Base-by-base conservation (phyloP, 2,113 vertebrate genomes). In the Cygnus buccinator region DNA sequence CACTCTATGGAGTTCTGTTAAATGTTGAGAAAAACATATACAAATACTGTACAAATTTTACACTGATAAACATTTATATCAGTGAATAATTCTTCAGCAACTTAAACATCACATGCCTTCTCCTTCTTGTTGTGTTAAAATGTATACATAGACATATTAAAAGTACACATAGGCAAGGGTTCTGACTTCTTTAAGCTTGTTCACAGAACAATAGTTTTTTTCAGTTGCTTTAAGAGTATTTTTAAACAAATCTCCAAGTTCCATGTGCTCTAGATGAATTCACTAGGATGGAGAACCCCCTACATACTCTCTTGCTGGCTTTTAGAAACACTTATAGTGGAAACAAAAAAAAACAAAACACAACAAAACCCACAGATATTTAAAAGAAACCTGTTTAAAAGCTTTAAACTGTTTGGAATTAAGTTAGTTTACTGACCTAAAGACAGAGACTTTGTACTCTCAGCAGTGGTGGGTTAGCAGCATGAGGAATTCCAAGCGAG, bases 221-320 rank as follows among this genome's bases (percentile, higher is more conserved):
- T 78, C 11, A 33, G 16, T 43, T 67, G 15, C 63, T 20, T 46
- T 46, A 65, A 68, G 5, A 35, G 17, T 25, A 22, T 6, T 87
- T 78, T 59, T 25, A 35, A 67, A 59, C 4, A 35, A 72, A 76
- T 43, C 3, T 4, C 5, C 0, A 1, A n/a, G 9, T 44, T 81
- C n/a, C 19, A 73, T 35, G 18, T 41, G 5, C 21, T 81, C 41
- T 68, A 46, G 31, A 46, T 44, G 3, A 35, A 22, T 90, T 62
- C 9, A 37, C 41, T 35, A 72, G 9, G 14, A 77, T 22, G 6
- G 25, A 39, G 12, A 74, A 71, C 14, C 4, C 28, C 15, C 37
- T 74, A 10, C 46, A 4, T 28, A 12, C 20, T 80, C 0, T 0
- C 5, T 70, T 10, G 17, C 89, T 92, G 89, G 10, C 10, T 43